Evolutionary conservation across 2,113 vertebrate species (phyloP).

Genomic region (Fregata magnificens): DNA sequence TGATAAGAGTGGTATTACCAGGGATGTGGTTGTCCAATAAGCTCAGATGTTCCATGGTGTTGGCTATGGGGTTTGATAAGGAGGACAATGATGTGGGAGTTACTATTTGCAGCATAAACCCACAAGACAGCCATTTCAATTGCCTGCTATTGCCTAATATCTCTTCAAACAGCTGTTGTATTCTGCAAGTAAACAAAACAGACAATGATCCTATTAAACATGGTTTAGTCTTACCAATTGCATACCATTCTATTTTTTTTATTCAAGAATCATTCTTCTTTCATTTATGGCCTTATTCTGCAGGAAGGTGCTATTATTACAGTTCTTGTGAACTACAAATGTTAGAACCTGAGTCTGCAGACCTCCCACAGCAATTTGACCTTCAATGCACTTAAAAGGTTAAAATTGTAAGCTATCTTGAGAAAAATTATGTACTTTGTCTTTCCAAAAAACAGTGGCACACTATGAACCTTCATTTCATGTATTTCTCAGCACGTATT

Average conservation of each 20-base stretch:
- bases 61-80: constrained; percentile 90
- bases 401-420: neutral
- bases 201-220: constrained; percentile 50
- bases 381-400: neutral
- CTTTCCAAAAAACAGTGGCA: neutral
- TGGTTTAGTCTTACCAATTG: neutral
- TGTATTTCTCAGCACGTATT: neutral
- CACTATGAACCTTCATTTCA: neutral
- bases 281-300: neutral
- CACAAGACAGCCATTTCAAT: constrained; percentile 93
- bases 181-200: constrained; percentile 79
- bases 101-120: constrained; percentile 94
- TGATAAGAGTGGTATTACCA: constrained; percentile 83
- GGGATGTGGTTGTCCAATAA: constrained; percentile 92
- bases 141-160: constrained; percentile 93
- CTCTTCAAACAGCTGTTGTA: constrained; percentile 95
- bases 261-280: neutral
- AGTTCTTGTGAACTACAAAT: neutral
- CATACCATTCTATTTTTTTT: neutral
- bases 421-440: neutral
- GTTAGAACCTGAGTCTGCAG: neutral
- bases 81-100: constrained; percentile 91
- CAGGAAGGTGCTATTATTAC: neutral
- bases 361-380: neutral
- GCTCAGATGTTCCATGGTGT: constrained; percentile 93